These are phyloP conservation scores for Sphyrna mokarran DNA, from an alignment of 2,113 vertebrate genomes.

Conservation along the genomic window DNA sequence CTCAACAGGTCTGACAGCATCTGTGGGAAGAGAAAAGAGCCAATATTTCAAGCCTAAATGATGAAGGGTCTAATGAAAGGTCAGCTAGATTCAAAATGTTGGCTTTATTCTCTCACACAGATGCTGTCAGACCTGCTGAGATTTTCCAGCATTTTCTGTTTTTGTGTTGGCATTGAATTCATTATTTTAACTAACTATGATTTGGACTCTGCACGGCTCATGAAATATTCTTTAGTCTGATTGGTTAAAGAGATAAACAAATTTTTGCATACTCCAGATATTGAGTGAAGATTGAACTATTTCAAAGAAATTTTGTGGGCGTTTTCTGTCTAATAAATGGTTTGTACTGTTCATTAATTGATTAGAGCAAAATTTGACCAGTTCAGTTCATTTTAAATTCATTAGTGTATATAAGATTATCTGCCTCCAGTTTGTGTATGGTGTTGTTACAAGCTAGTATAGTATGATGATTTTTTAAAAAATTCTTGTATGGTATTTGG, in stretches of 20 bases:
- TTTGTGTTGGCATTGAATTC: background rate
- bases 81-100: too few relatives aligned
- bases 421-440: background rate
- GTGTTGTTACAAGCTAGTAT: background rate
- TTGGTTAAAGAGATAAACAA: background rate
- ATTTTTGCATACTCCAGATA: background rate
- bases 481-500: too few relatives aligned
- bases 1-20: too few relatives aligned
- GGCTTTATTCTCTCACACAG: too few relatives aligned
- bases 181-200: background rate
- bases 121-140: too few relatives aligned
- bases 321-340: background rate
- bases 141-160: too few relatives aligned
- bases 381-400: background rate
- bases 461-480: background rate
- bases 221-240: background rate
- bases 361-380: background rate
- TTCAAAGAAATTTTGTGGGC: background rate
- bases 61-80: too few relatives aligned
- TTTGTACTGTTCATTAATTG: background rate
- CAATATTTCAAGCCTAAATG: too few relatives aligned
- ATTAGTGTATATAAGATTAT: background rate
- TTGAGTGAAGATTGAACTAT: background rate
- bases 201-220: background rate
- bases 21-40: too few relatives aligned